Conservation (phyloP, 1,140 invertebrate genomes). For the Luehdorfia chinensis region DNA sequence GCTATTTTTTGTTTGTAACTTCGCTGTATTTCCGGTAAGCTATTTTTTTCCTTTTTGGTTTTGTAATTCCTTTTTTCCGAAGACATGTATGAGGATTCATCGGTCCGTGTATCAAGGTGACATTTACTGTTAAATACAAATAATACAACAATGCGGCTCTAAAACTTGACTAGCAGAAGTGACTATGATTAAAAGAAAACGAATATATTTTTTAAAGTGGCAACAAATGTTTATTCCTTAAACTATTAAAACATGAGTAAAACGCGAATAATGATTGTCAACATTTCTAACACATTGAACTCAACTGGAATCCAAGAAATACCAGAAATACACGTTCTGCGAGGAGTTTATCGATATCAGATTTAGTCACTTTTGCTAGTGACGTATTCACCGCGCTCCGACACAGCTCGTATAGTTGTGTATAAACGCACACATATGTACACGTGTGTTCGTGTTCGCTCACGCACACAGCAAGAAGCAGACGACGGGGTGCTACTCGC, state of each 20-base stretch:
- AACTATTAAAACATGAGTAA: no score
- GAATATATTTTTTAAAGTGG: no score
- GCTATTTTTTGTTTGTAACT: conserved; percentile 6
- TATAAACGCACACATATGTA: conserved; percentile 31
- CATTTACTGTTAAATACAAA: not conserved
- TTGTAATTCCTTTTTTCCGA: not conserved
- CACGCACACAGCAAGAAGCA: conserved; percentile 79
- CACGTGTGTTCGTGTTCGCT: conserved; percentile 37
- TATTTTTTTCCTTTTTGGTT: conserved; percentile 3
- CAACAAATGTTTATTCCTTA: not conserved
- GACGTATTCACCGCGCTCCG: conserved; percentile 1
- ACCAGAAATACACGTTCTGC: not conserved
- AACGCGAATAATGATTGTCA: no score
- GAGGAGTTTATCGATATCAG: no score
- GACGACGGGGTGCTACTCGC: conserved; percentile 85
- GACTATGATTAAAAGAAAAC: no score
- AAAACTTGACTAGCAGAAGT: conserved; percentile 5
- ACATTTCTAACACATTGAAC: no score
- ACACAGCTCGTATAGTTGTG: conserved; percentile 7
- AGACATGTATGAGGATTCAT: not conserved
- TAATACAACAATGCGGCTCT: not conserved
- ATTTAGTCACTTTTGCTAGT: conserved; percentile 7
- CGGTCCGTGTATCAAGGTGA: not conserved
- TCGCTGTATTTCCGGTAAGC: conserved; percentile 1
- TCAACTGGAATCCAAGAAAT: no score